Conservation (phyloP, 2,888 invertebrate species). For the Erpobdella octoculata region DNA sequence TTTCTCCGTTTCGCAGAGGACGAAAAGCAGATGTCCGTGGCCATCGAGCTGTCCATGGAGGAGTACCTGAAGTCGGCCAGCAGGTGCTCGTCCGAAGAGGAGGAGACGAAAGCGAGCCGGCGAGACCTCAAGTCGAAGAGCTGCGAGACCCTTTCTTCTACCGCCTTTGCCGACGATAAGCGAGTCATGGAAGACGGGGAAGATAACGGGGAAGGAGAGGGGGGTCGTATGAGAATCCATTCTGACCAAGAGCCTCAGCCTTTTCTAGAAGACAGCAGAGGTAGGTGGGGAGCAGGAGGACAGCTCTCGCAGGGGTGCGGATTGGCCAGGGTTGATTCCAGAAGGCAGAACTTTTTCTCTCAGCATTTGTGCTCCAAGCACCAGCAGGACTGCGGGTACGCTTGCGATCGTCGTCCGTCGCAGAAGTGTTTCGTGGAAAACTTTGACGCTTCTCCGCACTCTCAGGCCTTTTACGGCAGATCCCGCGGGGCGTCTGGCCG, state of each 20-base stretch:
- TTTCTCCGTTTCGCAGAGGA: too few relatives aligned
- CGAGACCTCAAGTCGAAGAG: neutral
- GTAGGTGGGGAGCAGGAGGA: neutral
- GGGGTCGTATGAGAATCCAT: neutral
- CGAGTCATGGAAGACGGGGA: neutral
- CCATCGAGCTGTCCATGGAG: conserved; percentile 57
- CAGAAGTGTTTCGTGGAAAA: neutral
- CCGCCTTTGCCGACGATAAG: neutral
- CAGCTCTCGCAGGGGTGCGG: neutral
- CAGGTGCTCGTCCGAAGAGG: neutral
- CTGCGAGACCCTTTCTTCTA: conserved; percentile 10
- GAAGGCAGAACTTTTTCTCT: neutral
- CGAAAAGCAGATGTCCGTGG: conserved; percentile 45
- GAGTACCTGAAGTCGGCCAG: conserved; percentile 41
- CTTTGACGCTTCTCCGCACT: neutral
- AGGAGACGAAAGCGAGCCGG: conserved; percentile 3
- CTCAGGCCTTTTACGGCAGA: neutral
- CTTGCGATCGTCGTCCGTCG: neutral
- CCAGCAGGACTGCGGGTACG: neutral
- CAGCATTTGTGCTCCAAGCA: neutral
- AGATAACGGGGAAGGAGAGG: neutral
- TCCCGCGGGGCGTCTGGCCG: neutral
- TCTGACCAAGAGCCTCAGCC: conserved; percentile 1
- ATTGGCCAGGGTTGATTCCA: neutral
- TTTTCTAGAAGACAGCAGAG: neutral